Evolutionary conservation across 2,797 vertebrate genomes (phyloP).

Genomic region (Acrossocheilus fasciatus): DNA sequence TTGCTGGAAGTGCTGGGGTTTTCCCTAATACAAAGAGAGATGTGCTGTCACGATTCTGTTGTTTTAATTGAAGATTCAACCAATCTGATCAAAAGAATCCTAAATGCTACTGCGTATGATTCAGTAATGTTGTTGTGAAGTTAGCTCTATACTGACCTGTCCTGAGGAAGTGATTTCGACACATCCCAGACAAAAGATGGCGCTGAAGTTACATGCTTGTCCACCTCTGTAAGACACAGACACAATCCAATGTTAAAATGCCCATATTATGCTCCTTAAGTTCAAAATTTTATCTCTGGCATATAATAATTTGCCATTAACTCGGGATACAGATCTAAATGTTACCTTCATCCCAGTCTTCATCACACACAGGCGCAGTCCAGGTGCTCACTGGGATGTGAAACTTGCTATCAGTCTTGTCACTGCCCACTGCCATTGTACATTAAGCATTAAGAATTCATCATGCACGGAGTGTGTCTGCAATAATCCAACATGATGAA

Average conservation of each 20-base stretch:
- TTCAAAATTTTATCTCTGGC: background rate
- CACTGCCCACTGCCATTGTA: slow-evolving; percentile 45
- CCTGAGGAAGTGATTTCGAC: slow-evolving; percentile 28
- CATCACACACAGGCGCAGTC: slow-evolving; percentile 76
- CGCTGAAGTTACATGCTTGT: slow-evolving; percentile 43
- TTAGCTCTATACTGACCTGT: slow-evolving; percentile 60
- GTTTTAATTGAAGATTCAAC: background rate
- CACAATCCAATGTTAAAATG: background rate
- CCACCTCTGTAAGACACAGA: slow-evolving; percentile 67
- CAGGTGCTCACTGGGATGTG: slow-evolving; percentile 77
- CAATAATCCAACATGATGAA: too few relatives aligned
- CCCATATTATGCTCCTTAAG: background rate
- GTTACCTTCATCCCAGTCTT: slow-evolving; percentile 87
- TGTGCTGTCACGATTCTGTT: background rate
- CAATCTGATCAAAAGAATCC: background rate
- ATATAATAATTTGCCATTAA: background rate
- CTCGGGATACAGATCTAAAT: background rate
- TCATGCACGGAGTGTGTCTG: background rate
- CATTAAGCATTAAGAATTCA: background rate
- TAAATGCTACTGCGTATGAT: background rate
- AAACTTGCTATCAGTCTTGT: slow-evolving; percentile 56
- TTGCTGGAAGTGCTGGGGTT: slow-evolving; percentile 53
- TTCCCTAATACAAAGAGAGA: slow-evolving; percentile 53
- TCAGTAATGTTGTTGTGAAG: background rate
- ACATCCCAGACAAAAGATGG: slow-evolving; percentile 69